Conservation (phyloP, 1,140 invertebrate genomes). For the Thrips palmi region DNA sequence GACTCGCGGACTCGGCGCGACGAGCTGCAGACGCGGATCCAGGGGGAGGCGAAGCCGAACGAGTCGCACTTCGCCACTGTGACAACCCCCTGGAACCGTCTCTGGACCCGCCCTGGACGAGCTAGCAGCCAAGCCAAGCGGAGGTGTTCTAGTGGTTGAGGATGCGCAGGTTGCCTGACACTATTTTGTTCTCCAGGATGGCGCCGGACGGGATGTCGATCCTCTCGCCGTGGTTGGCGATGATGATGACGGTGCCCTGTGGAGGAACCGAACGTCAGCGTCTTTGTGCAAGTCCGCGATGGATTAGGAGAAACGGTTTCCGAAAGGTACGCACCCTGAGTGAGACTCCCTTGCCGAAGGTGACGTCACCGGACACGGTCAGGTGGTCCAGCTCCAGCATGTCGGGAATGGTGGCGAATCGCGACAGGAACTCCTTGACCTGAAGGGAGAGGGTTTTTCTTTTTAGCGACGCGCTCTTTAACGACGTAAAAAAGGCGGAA, state of each 20-base stretch:
- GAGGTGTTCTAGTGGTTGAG: slow-evolving; percentile 85
- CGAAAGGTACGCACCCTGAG: slow-evolving; percentile 50
- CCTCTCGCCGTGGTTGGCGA: slow-evolving; percentile 96
- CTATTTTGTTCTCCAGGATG: slow-evolving; percentile 96
- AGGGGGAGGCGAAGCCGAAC: too few relatives aligned
- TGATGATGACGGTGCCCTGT: slow-evolving; percentile 98
- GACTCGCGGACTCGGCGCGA: too few relatives aligned
- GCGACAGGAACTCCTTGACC: slow-evolving; percentile 82
- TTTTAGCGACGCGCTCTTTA: slow-evolving; percentile 5
- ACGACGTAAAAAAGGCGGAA: not conserved
- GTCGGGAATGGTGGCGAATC: slow-evolving; percentile 95
- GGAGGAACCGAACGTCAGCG: too few relatives aligned
- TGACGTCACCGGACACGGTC: slow-evolving; percentile 98
- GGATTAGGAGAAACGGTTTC: too few relatives aligned
- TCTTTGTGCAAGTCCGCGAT: too few relatives aligned
- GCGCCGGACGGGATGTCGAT: slow-evolving; percentile 97
- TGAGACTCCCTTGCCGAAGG: slow-evolving; percentile 86
- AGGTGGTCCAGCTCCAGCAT: slow-evolving; percentile 94
- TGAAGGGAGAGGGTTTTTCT: slow-evolving; percentile 21
- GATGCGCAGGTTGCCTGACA: slow-evolving; percentile 96
- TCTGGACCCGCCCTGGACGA: too few relatives aligned
- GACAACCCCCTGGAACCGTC: too few relatives aligned
- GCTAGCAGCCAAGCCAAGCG: too few relatives aligned
- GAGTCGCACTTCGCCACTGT: too few relatives aligned
- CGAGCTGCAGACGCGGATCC: too few relatives aligned